These are phyloP conservation scores for Amblyornis subalaris DNA, from an alignment of 2,113 vertebrate genomes.

Conservation along the genomic window DNA sequence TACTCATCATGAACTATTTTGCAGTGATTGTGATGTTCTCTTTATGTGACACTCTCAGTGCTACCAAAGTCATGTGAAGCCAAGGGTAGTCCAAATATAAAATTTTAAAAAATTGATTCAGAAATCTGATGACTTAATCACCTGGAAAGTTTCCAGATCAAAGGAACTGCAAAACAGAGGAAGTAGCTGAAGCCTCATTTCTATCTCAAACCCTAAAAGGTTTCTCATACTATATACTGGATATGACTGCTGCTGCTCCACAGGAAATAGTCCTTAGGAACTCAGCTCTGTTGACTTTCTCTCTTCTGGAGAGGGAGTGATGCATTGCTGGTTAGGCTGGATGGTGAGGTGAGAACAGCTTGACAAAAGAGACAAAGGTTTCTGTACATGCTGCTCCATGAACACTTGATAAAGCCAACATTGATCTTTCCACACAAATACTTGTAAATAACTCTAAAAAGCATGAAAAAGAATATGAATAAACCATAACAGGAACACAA, in stretches of 20 bases:
- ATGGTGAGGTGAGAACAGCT: neutral
- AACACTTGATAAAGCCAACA: neutral
- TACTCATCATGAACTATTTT: neutral
- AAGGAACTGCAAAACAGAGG: neutral
- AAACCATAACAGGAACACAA: neutral
- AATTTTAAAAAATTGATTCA: neutral
- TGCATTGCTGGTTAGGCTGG: neutral
- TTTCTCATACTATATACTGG: neutral
- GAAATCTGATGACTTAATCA: neutral
- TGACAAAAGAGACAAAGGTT: neutral
- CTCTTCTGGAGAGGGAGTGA: neutral
- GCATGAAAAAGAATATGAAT: fast-evolving
- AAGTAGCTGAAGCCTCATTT: neutral
- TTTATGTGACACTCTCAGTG: neutral
- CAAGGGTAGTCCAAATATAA: neutral
- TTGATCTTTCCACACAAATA: neutral
- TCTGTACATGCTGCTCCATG: neutral
- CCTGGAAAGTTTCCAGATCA: conserved; percentile 4
- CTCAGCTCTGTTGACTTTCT: neutral
- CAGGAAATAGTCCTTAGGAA: neutral
- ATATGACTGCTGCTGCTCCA: neutral
- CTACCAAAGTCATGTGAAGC: neutral
- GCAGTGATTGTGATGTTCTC: neutral
- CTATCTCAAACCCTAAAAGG: neutral
- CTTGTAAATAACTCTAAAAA: neutral